Base-by-base conservation (phyloP, 92 coral and sea anemone species). In the Paramuricea clavata region DNA sequence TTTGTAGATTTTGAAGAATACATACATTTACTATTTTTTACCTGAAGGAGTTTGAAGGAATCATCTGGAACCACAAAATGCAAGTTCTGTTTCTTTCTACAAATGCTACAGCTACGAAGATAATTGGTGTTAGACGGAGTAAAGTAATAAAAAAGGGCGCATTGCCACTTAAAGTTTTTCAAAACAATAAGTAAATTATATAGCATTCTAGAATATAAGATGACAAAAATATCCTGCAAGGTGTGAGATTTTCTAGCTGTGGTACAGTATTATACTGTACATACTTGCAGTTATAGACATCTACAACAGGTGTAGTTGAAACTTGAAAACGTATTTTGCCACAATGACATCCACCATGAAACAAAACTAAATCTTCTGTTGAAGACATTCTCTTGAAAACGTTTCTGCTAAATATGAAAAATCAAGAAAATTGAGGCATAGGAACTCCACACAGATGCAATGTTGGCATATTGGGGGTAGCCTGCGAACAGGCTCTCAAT, bases 91-190 rank as follows among this genome's bases (percentile, higher is more conserved):
- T 96, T 96, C 95, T 94, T 96, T 31, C 69, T 73, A 75, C 99
- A 96, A 80, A 96, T 87, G 77, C 99, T 96, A 89, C 99, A 96
- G 77, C 99, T 95, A n/a, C n/a, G n/a, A n/a, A n/a, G n/a, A n/a
- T n/a, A n/a, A n/a, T n/a, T n/a, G n/a, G n/a, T n/a, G n/a, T n/a
- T n/a, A n/a, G n/a, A n/a, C n/a, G n/a, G n/a, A n/a, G n/a, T n/a
- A n/a, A n/a, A n/a, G n/a, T n/a, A n/a, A n/a, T n/a, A n/a, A n/a
- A n/a, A n/a, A n/a, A n/a, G n/a, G n/a, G n/a, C n/a, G n/a, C n/a
- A n/a, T n/a, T n/a, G n/a, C n/a, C n/a, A n/a, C n/a, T n/a, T n/a
- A n/a, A n/a, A n/a, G n/a, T n/a, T n/a, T n/a, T n/a, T n/a, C n/a
- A n/a, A n/a, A n/a, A n/a, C n/a, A n/a, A n/a, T n/a, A n/a, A n/a